phyloP scores from a whole-genome alignment of 2,797 vertebrate species.

The Chelon labrosus region DNA sequence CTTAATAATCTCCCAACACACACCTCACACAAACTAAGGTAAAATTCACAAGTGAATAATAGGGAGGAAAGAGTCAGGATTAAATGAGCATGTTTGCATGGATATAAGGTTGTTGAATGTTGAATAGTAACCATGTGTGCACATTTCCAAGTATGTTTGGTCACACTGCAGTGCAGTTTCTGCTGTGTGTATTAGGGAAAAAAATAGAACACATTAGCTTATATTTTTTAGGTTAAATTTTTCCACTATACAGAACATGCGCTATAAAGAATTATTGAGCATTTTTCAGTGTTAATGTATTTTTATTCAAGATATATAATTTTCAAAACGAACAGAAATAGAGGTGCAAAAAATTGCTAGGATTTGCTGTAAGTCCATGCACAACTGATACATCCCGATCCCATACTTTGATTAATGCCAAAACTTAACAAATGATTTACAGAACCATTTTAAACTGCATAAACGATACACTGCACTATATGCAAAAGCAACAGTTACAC shows the following conservation, averaged over 20 bases:
- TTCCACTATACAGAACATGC: neutral
- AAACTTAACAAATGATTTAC: no score
- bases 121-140: conserved; percentile 13
- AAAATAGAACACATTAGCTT: neutral
- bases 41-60: conserved; percentile 71
- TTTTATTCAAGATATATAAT: no score
- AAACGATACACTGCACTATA: no score
- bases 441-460: no score
- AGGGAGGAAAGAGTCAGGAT: conserved; percentile 39
- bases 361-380: no score
- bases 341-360: no score
- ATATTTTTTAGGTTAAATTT: conserved; percentile 4
- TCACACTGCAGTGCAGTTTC: conserved; percentile 4
- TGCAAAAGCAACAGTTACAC: no score
- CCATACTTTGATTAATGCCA: no score
- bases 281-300: no score
- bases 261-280: no score
- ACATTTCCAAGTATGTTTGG: conserved; percentile 13
- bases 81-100: conserved; percentile 38
- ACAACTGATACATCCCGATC: no score
- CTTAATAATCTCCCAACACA: conserved; percentile 84
- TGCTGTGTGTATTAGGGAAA: neutral
- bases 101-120: conserved; percentile 22
- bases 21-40: conserved; percentile 65
- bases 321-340: no score